Evolutionary conservation across 2,888 invertebrate species (phyloP).

Genomic region (Plebejus anna): DNA sequence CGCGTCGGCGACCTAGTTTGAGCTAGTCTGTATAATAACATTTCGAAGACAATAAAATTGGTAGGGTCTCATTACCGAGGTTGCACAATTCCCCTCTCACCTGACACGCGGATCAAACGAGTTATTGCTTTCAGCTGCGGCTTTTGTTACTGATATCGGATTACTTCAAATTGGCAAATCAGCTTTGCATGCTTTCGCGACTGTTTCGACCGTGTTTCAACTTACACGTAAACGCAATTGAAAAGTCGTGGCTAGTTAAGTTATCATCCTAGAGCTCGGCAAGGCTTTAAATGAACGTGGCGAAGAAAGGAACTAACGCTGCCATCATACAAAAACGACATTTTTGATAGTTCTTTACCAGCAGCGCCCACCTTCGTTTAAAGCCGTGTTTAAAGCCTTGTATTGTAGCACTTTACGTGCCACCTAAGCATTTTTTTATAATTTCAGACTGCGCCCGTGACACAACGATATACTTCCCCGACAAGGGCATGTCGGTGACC

Average conservation of each 20-base stretch:
- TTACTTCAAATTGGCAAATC: conserved; percentile 24
- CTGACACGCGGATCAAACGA: conserved; percentile 23
- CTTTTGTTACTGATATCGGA: conserved; percentile 24
- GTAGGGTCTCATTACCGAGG: conserved; percentile 13
- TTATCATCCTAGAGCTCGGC: no score
- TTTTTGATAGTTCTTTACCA: no score
- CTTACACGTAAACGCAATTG: background rate
- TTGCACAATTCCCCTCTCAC: conserved; percentile 21
- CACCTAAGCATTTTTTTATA: background rate
- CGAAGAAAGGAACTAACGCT: no score
- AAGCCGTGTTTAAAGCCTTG: no score
- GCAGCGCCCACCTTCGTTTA: no score
- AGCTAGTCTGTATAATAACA: conserved; percentile 18
- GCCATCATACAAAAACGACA: no score
- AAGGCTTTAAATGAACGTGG: no score
- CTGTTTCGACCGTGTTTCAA: background rate
- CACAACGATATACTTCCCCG: conserved; percentile 68
- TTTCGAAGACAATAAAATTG: conserved; percentile 25
- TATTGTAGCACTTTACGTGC: no score
- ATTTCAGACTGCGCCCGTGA: conserved; percentile 82
- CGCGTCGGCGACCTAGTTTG: background rate
- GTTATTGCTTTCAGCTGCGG: conserved; percentile 22
- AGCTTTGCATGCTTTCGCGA: background rate
- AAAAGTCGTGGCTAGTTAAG: background rate
- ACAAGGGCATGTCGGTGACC: conserved; percentile 66